These are phyloP conservation scores for Gonocerus acuteangulatus DNA, from an alignment of 2,888 invertebrate genomes.

Conservation along the genomic window DNA sequence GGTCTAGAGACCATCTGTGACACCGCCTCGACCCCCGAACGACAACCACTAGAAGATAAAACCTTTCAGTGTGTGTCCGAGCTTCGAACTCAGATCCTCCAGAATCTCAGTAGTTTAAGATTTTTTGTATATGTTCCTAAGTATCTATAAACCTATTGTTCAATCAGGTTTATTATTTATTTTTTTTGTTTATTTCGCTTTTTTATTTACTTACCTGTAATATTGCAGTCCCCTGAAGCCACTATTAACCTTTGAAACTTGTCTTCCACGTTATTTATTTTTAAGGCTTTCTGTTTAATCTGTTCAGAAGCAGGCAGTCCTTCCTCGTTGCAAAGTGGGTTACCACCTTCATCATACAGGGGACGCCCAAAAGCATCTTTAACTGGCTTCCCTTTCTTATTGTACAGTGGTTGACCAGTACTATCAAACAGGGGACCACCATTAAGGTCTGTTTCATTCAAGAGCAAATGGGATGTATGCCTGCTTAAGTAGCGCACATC, in stretches of 20 bases:
- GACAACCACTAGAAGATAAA: too few relatives aligned
- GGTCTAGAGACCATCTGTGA: too few relatives aligned
- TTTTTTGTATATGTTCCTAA: too few relatives aligned
- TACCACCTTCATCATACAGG: conserved; percentile 30
- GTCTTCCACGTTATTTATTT: conserved; percentile 20
- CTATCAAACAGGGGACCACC: conserved; percentile 34
- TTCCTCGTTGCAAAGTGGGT: conserved; percentile 26
- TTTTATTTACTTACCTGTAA: too few relatives aligned
- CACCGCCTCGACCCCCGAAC: too few relatives aligned
- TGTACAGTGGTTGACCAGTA: conserved; percentile 31
- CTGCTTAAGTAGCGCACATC: neutral
- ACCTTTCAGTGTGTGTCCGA: too few relatives aligned
- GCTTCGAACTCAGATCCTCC: too few relatives aligned
- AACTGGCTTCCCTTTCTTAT: conserved; percentile 32
- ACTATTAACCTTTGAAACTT: conserved; percentile 22
- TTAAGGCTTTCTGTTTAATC: conserved; percentile 10
- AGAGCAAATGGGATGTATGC: neutral
- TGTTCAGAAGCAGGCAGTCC: conserved; percentile 28
- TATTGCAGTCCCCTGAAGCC: too few relatives aligned
- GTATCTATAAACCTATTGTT: too few relatives aligned
- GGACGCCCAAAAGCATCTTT: conserved; percentile 32
- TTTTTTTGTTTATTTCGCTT: too few relatives aligned
- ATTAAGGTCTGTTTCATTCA: conserved; percentile 23
- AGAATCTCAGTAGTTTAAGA: too few relatives aligned
- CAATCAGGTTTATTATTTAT: too few relatives aligned